Evolutionary conservation across 2,888 invertebrate species (phyloP).

Genomic region (Encarsia formosa): DNA sequence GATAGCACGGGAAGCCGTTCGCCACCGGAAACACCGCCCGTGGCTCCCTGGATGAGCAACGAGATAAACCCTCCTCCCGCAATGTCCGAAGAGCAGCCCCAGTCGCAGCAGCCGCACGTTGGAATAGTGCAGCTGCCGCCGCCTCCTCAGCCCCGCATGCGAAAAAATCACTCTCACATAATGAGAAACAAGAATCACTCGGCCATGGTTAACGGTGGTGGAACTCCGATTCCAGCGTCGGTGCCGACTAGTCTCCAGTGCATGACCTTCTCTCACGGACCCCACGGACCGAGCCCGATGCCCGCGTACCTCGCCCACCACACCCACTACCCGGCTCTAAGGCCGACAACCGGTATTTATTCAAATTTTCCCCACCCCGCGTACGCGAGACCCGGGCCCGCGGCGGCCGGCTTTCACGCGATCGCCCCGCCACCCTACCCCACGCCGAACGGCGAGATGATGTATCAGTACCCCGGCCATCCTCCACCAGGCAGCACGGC

Average conservation of each 20-base stretch:
- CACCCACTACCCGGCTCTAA: constrained; percentile 45
- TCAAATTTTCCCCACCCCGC: constrained; percentile 47
- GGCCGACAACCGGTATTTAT: constrained; percentile 43
- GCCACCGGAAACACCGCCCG: constrained; percentile 59
- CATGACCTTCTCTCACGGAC: constrained; percentile 43
- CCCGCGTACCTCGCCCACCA: constrained; percentile 43
- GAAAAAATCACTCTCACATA: constrained; percentile 42
- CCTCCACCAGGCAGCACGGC: constrained; percentile 34
- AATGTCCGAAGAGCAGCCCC: constrained; percentile 27
- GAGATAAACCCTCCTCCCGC: constrained; percentile 24
- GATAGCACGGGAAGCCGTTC: constrained; percentile 56
- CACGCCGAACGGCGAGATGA: constrained; percentile 54
- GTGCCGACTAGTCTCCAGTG: constrained; percentile 41
- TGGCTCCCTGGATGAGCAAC: constrained; percentile 49
- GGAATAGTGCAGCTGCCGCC: constrained; percentile 34
- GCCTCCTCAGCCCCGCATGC: constrained; percentile 47
- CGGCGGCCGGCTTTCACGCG: no score
- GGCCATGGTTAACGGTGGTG: constrained; percentile 43
- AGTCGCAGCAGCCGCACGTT: constrained; percentile 31
- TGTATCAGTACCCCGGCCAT: constrained; percentile 48
- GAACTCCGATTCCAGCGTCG: constrained; percentile 20
- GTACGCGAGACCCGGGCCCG: constrained; percentile 37
- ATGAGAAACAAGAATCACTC: constrained; percentile 44
- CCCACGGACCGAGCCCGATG: constrained; percentile 37
- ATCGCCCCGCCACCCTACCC: constrained; percentile 19